phyloP scores from a whole-genome alignment of 2,888 invertebrate genomes.

The Gnatocerus cornutus region DNA sequence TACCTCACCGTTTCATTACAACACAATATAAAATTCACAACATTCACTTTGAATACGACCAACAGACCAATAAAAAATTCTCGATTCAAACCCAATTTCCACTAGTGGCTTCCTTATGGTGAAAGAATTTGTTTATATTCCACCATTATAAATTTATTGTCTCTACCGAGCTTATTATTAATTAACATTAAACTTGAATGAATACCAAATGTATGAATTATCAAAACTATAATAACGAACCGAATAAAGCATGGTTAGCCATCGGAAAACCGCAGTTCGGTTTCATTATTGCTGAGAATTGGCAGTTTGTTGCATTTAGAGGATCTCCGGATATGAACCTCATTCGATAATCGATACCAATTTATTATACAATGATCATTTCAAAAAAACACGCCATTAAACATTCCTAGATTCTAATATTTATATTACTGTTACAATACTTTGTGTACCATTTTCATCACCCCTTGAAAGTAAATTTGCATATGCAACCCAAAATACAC shows the following conservation, averaged over 20 bases:
- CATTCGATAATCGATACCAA: too few relatives aligned
- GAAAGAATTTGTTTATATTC: background rate
- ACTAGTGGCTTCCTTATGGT: constrained; percentile 4
- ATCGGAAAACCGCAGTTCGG: background rate
- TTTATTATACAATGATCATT: too few relatives aligned
- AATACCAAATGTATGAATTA: background rate
- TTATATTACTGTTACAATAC: too few relatives aligned
- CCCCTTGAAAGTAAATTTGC: too few relatives aligned
- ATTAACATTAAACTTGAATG: background rate
- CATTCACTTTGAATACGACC: constrained; percentile 12
- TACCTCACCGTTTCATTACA: constrained; percentile 50
- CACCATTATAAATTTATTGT: background rate
- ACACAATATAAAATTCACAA: constrained; percentile 41
- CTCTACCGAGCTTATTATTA: background rate
- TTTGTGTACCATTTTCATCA: too few relatives aligned
- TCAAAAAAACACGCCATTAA: too few relatives aligned
- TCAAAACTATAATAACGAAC: constrained; percentile 1
- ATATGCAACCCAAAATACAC: too few relatives aligned
- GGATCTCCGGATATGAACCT: too few relatives aligned
- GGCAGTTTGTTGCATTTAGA: too few relatives aligned
- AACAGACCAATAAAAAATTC: background rate
- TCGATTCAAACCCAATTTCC: constrained; percentile 2
- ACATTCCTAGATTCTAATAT: too few relatives aligned
- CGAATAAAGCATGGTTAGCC: background rate
- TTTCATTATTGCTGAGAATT: background rate